Conservation (phyloP, 1,140 invertebrate genomes). For the Drosophila ananassae region DNA sequence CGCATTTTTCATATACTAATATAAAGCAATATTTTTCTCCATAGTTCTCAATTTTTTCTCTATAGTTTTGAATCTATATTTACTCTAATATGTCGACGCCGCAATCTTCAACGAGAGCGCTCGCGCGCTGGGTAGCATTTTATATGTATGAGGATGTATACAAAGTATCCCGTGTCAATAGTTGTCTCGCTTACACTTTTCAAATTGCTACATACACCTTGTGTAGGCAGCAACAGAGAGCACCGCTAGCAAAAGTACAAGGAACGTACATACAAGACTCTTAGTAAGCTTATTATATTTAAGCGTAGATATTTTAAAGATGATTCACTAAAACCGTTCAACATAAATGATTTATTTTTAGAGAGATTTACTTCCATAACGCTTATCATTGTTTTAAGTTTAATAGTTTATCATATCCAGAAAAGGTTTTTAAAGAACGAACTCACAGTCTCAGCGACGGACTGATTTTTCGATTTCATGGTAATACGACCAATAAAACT, state of each 20-base stretch:
- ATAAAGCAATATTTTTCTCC: conserved; percentile 7
- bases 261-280: conserved; percentile 50
- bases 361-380: conserved; percentile 37
- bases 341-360: conserved; percentile 9
- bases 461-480: conserved; percentile 57
- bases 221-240: conserved; percentile 50
- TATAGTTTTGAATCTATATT: conserved; percentile 43
- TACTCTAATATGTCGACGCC: conserved; percentile 32
- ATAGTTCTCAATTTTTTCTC: conserved; percentile 46
- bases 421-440: conserved; percentile 57
- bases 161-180: conserved; percentile 46
- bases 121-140: conserved; percentile 49
- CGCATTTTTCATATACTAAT: neutral
- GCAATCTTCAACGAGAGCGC: conserved; percentile 38
- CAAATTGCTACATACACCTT: conserved; percentile 54
- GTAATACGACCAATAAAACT: conserved; percentile 10
- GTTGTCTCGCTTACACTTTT: conserved; percentile 59
- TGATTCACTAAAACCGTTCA: neutral
- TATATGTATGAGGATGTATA: conserved; percentile 37
- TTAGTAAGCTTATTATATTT: conserved; percentile 34
- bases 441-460: conserved; percentile 73
- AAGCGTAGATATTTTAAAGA: conserved; percentile 32
- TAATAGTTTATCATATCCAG: conserved; percentile 50
- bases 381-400: conserved; percentile 47
- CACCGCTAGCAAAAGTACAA: conserved; percentile 47